Evolutionary conservation across 2,113 vertebrate species (phyloP).

Genomic region (Gambusia affinis): DNA sequence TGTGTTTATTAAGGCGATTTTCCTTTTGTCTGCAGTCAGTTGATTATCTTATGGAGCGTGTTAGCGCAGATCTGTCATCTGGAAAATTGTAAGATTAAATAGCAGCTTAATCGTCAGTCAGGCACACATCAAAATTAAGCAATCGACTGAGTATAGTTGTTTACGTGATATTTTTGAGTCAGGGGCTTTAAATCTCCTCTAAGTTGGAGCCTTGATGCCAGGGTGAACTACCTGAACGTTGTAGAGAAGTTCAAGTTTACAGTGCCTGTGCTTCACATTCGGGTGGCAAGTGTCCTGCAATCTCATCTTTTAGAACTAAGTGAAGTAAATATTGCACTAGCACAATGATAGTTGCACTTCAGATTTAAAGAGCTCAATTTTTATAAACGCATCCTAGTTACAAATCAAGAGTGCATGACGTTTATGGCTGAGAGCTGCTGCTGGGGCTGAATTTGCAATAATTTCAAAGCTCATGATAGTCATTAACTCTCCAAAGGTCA

Average conservation of each 20-base stretch:
- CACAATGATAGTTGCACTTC: constrained; percentile 57
- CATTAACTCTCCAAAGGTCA: neutral
- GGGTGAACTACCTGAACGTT: constrained; percentile 23
- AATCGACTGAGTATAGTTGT: constrained; percentile 42
- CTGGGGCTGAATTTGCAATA: constrained; percentile 45
- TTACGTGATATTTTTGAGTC: constrained; percentile 41
- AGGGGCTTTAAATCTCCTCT: constrained; percentile 13
- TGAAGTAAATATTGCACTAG: constrained; percentile 47
- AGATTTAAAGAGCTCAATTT: constrained; percentile 43
- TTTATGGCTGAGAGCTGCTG: constrained; percentile 51
- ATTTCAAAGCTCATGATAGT: constrained; percentile 39
- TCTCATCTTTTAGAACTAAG: constrained; percentile 40
- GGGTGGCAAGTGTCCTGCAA: constrained; percentile 31
- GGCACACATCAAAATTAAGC: constrained; percentile 38
- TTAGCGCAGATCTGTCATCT: constrained; percentile 38
- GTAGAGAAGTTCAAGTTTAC: constrained; percentile 31
- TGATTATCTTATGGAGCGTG: constrained; percentile 55
- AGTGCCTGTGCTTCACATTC: constrained; percentile 33
- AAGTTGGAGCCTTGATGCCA: constrained; percentile 32
- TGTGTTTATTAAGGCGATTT: constrained; percentile 56
- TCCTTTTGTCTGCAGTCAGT: constrained; percentile 49
- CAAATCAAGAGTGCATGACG: constrained; percentile 61
- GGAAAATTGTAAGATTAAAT: constrained; percentile 37
- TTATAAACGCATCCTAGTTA: constrained; percentile 27
- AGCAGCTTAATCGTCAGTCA: constrained; percentile 47